Evolutionary conservation across 2,113 vertebrate genomes (phyloP), one percentile per base, ranked within the genome.

Genomic region (Stegastes partitus): DNA sequence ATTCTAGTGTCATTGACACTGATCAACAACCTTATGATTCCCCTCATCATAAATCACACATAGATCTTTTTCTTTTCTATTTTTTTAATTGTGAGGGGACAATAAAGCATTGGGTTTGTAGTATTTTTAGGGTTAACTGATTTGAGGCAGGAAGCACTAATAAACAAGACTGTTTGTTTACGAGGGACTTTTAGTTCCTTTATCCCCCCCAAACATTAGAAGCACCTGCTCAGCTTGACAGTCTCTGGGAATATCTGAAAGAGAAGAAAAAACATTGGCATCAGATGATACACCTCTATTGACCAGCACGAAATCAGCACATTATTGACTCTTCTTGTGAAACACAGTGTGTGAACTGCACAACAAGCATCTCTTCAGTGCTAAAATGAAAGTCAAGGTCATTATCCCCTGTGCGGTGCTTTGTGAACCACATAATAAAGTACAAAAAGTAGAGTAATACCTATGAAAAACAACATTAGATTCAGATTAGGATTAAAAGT

Each of bases 11-110:
- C 57, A 15, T 45, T 54, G 55, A 1, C 74, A 82, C 62, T 79
- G 69, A 84, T 86, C 63, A 77, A 74, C 34, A 65, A 65, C 21
- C 49, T 25, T n/a, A 59, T 64, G 58, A 78, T 77, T 81, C 49
- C 47, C n/a, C 2, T 7, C 39, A 64, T 75, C 69, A 82, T 77
- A 47, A 28, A 62, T 68, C 79, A 71, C 26, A 23, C n/a, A 49
- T 0, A n/a, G 31, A 21, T 68, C 18, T 18, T 25, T 22, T 58
- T 25, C 49, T 47, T 55, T 14, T 57, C n/a, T 34, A 6, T 31
- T 31, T 3, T 31, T 6, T 31, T 31, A 9, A 34, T 9, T 34
- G 31, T 9, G 31, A 26, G 18, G 12, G 39, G 12, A 57, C 34
- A 18, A 51, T 53, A 74, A 58, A 25, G 51, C 57, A 16, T 18